Evolutionary conservation across 1,140 invertebrate genomes (phyloP).

Genomic region (Cyrtorhinus lividipennis): DNA sequence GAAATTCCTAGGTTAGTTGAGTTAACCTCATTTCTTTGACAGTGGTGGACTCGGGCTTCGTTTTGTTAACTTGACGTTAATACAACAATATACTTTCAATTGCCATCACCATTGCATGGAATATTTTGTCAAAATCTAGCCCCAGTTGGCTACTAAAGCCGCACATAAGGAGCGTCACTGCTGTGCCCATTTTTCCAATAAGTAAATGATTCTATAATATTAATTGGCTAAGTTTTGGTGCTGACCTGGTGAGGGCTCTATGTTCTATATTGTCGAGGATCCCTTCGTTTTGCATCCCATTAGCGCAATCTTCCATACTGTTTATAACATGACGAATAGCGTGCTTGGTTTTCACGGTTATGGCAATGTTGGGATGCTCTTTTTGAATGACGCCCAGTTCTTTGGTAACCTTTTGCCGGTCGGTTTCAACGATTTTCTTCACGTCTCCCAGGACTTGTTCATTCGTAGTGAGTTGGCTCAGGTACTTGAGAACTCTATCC

Average conservation of each 20-base stretch:
- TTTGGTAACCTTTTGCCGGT: not conserved
- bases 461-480: constrained; percentile 1
- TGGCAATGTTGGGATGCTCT: not conserved
- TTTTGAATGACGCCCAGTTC: not conserved
- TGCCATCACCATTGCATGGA: too few relatives aligned
- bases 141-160: too few relatives aligned
- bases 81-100: too few relatives aligned
- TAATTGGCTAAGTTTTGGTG: not conserved
- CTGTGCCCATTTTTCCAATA: too few relatives aligned
- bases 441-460: not conserved
- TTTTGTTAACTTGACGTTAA: too few relatives aligned
- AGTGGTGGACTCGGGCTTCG: too few relatives aligned
- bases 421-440: not conserved
- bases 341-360: constrained; percentile 11
- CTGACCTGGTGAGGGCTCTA: not conserved
- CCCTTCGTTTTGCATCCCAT: constrained; percentile 6
- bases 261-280: constrained; percentile 12
- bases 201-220: too few relatives aligned
- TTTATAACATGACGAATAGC: constrained; percentile 13
- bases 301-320: constrained; percentile 6
- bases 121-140: too few relatives aligned
- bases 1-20: too few relatives aligned
- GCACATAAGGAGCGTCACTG: too few relatives aligned
- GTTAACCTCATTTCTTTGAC: too few relatives aligned
- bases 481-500: constrained; percentile 11